Conservation (phyloP, 2,797 vertebrate species). For the Meda fulgida region DNA sequence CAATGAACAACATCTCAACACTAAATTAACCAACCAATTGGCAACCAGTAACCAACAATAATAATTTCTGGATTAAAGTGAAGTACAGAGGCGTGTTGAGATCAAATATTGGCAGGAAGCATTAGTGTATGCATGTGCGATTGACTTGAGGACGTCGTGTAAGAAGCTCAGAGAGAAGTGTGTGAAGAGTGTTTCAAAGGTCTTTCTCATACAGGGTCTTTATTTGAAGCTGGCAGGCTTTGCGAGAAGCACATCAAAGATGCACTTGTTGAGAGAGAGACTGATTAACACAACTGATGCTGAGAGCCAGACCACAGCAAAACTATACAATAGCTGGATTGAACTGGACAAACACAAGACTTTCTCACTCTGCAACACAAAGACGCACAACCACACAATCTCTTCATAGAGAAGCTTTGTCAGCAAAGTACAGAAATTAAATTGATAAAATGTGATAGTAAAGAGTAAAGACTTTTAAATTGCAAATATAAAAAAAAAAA, state of each 20-base stretch:
- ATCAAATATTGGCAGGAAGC: slow-evolving; percentile 8
- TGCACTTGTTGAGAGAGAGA: slow-evolving; percentile 54
- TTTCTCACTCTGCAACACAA: slow-evolving; percentile 1
- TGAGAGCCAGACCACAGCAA: slow-evolving; percentile 47
- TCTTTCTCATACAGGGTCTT: slow-evolving; percentile 41
- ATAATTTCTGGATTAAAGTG: slow-evolving; percentile 10
- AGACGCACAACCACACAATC: slow-evolving; percentile 25
- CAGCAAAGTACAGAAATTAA: slow-evolving; percentile 19
- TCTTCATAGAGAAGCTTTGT: slow-evolving; percentile 21
- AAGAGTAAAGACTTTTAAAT: too few species aligned
- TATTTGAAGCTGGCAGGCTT: slow-evolving; percentile 51
- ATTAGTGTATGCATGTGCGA: slow-evolving; percentile 22
- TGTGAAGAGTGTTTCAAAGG: slow-evolving; percentile 11
- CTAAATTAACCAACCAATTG: too few species aligned
- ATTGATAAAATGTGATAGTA: not conserved
- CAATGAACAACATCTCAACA: too few species aligned
- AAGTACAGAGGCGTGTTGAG: not conserved
- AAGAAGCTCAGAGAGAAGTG: slow-evolving; percentile 7
- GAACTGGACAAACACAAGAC: slow-evolving; percentile 26
- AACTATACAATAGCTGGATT: slow-evolving; percentile 48
- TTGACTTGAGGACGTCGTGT: slow-evolving; percentile 22
- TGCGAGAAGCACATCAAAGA: slow-evolving; percentile 56
- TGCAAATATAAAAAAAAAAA: too few species aligned
- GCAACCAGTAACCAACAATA: not conserved
- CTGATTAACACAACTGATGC: slow-evolving; percentile 54